phyloP scores from a whole-genome alignment of 1,140 invertebrate species.

The Hycleus cichorii region DNA sequence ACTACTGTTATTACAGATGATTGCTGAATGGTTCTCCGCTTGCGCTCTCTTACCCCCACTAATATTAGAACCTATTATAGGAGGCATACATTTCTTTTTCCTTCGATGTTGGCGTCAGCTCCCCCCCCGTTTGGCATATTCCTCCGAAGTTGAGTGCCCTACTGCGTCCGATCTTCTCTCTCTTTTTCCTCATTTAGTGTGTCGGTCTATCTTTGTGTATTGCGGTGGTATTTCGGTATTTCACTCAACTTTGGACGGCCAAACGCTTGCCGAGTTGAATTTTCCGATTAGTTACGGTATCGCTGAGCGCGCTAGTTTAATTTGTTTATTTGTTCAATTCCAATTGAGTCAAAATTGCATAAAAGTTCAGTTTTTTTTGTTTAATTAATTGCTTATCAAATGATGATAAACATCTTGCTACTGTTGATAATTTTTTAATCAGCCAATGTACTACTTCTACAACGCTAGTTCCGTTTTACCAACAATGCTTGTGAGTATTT shows the following conservation, averaged over 20 bases:
- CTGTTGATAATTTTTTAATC: not conserved
- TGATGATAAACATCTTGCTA: too few species aligned
- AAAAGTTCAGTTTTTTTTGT: not conserved
- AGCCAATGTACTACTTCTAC: not conserved
- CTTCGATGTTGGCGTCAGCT: not conserved
- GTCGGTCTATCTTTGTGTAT: conserved; percentile 5
- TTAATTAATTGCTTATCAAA: too few species aligned
- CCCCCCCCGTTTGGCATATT: too few species aligned
- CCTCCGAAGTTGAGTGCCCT: too few species aligned
- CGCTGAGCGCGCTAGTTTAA: too few species aligned
- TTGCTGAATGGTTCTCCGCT: conserved; percentile 7
- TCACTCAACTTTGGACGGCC: not conserved
- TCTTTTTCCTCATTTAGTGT: not conserved
- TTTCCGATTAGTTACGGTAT: too few species aligned
- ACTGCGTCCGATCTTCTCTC: too few species aligned
- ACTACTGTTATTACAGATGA: conserved; percentile 21
- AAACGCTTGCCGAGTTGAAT: not conserved
- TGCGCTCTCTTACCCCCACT: conserved; percentile 18
- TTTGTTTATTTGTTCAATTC: not conserved
- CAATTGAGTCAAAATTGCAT: not conserved
- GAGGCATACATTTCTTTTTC: not conserved
- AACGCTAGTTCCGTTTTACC: not conserved
- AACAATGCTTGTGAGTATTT: conserved; percentile 27
- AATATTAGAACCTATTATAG: not conserved
- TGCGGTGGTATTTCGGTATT: not conserved